Conservation (phyloP, 2,797 vertebrate genomes). For the Thripadectes ignobilis region DNA sequence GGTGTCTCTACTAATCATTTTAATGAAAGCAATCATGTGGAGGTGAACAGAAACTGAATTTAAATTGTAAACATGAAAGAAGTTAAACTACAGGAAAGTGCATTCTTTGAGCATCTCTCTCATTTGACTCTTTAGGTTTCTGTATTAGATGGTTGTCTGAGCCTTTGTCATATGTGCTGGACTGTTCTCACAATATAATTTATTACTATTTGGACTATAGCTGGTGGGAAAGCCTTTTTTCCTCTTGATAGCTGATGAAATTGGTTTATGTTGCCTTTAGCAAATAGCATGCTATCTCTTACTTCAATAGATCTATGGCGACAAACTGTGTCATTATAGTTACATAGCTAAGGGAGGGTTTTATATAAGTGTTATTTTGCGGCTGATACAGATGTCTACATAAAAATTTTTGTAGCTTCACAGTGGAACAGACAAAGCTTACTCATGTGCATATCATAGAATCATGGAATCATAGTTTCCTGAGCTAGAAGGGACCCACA, state of each 20-base stretch:
- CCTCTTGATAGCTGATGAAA: neutral
- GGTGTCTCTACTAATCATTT: slow-evolving; percentile 23
- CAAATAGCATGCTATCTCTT: neutral
- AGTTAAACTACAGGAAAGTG: neutral
- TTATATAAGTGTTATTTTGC: neutral
- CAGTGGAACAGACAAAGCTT: neutral
- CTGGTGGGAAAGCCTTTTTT: neutral
- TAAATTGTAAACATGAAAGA: slow-evolving; percentile 1
- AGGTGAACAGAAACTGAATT: slow-evolving; percentile 43
- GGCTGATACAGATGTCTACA: neutral
- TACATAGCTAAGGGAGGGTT: neutral
- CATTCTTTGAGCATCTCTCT: neutral
- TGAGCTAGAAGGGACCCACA: neutral
- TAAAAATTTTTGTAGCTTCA: neutral
- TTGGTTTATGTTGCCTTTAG: neutral
- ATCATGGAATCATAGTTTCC: neutral
- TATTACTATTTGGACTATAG: neutral
- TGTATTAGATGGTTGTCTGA: neutral
- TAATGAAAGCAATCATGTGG: slow-evolving; percentile 32
- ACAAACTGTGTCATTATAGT: neutral
- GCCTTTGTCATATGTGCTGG: neutral
- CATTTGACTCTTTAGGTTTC: neutral
- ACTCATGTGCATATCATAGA: accelerated
- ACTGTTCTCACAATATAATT: neutral
- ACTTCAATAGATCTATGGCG: neutral